Evolutionary conservation across 2,888 invertebrate genomes (phyloP).

Genomic region (Neoitamus cyanurus): DNA sequence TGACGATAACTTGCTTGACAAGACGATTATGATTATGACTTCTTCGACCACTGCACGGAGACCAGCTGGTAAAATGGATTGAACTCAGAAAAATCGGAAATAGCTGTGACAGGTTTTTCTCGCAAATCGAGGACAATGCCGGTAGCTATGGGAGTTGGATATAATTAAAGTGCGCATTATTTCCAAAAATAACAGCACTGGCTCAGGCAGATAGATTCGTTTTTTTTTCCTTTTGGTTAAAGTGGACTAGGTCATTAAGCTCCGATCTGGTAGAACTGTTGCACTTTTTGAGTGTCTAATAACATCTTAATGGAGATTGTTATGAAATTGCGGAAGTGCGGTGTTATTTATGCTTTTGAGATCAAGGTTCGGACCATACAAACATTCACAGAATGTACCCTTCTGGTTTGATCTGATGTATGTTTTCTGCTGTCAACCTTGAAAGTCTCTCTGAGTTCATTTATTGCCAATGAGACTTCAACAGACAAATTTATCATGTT

Average conservation of each 20-base stretch:
- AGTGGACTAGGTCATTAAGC: not conserved
- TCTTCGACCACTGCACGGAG: not conserved
- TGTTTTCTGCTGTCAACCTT: too few species aligned
- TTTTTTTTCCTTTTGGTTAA: not conserved
- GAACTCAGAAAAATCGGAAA: not conserved
- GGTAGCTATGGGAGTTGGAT: not conserved
- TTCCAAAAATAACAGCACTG: not conserved
- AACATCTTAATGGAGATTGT: too few species aligned
- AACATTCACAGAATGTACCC: too few species aligned
- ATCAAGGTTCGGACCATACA: too few species aligned
- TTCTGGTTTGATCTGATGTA: too few species aligned
- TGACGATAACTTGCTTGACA: not conserved
- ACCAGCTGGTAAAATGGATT: not conserved
- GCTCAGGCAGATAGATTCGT: not conserved
- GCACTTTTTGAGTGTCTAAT: not conserved
- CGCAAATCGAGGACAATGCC: not conserved
- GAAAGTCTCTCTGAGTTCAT: too few species aligned
- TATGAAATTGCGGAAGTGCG: too few species aligned
- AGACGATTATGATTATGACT: not conserved
- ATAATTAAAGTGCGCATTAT: not conserved
- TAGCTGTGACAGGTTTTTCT: not conserved
- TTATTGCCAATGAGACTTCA: too few species aligned
- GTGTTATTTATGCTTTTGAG: too few species aligned
- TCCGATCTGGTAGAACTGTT: not conserved
- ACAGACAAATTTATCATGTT: too few species aligned